Evolutionary conservation across 1,140 invertebrate species (phyloP).

Genomic region (Drosophila repleta): DNA sequence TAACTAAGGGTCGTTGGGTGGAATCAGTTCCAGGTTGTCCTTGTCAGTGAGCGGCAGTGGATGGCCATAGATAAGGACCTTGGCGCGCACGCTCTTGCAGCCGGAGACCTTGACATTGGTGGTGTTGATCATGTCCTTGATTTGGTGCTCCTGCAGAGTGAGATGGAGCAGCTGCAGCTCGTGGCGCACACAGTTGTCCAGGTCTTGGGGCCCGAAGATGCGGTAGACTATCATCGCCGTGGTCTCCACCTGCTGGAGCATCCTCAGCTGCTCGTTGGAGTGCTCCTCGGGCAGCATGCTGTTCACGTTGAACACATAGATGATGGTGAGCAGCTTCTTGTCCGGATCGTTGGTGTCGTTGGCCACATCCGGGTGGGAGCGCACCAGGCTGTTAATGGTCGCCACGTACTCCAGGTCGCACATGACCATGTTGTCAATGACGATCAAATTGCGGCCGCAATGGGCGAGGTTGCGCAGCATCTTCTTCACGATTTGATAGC

Average conservation of each 20-base stretch:
- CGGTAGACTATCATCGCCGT: constrained; percentile 40
- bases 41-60: not conserved
- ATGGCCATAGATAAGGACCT: constrained; percentile 48
- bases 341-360: not conserved
- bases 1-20: not conserved
- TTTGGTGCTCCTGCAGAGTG: constrained; percentile 4
- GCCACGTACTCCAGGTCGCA: constrained; percentile 26
- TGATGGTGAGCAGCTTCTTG: constrained; percentile 37
- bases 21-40: not conserved
- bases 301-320: constrained; percentile 56
- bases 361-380: not conserved
- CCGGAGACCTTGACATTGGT: constrained; percentile 35
- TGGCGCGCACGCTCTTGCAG: constrained; percentile 56
- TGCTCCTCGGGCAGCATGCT: constrained; percentile 14
- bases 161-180: constrained; percentile 21
- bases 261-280: constrained; percentile 2
- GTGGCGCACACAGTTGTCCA: constrained; percentile 46
- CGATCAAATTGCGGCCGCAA: constrained; percentile 57
- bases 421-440: constrained; percentile 55
- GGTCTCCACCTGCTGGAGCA: constrained; percentile 2
- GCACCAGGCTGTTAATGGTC: constrained; percentile 22
- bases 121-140: constrained; percentile 29
- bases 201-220: constrained; percentile 17
- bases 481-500: not conserved
- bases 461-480: constrained; percentile 14